These are phyloP conservation scores for Pycnonotus jocosus DNA, from an alignment of 2,113 vertebrate species.

Conservation along the genomic window DNA sequence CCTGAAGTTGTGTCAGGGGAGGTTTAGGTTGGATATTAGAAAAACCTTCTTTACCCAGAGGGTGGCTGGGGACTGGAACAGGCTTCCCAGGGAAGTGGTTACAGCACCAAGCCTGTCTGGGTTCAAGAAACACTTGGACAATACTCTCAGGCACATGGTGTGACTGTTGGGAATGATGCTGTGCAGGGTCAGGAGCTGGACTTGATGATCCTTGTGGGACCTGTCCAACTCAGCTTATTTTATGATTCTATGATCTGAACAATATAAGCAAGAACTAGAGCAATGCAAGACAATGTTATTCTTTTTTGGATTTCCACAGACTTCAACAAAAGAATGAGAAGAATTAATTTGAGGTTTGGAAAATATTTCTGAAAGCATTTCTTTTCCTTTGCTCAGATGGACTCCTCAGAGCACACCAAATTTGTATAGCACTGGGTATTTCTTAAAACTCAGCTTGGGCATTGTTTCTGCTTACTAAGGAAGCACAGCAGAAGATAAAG, in stretches of 20 bases:
- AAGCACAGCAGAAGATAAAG: background rate
- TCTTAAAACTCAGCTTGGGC: background rate
- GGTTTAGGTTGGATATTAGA: background rate
- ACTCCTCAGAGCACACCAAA: background rate
- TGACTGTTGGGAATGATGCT: background rate
- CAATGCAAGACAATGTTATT: background rate
- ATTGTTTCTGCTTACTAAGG: background rate
- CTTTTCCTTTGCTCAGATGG: background rate
- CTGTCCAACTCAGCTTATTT: background rate
- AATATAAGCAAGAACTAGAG: background rate
- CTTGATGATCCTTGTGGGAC: background rate
- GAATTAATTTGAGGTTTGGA: background rate
- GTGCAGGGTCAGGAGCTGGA: background rate
- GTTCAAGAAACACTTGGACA: background rate
- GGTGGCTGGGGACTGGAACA: background rate
- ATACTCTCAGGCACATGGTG: background rate
- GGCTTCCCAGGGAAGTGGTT: background rate
- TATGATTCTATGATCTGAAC: background rate
- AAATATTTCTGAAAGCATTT: background rate
- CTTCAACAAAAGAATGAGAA: background rate
- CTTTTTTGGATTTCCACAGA: background rate
- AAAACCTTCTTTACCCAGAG: background rate
- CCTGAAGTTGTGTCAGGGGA: background rate
- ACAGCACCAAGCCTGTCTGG: background rate
- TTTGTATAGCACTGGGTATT: background rate